A percentile compares a stretch with the other conserved stretches of the same genome.
phyloP scores from a whole-genome alignment of 2,888 invertebrate genomes.

The Xestia c-nigrum region DNA sequence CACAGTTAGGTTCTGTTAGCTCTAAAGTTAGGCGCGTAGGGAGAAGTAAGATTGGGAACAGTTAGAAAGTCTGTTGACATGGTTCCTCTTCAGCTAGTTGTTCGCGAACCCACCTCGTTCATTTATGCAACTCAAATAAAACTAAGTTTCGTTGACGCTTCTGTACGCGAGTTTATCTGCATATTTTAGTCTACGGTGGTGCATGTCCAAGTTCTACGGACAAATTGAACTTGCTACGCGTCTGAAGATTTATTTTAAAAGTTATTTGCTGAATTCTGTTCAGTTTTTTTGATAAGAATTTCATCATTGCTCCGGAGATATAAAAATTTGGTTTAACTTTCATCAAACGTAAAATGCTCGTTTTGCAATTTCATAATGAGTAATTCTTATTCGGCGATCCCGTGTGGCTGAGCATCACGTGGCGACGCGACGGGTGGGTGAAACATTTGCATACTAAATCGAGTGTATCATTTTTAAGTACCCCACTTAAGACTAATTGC shows the following conservation, averaged over 20 bases:
- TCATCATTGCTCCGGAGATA: conserved; percentile 17
- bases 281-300: conserved; percentile 38
- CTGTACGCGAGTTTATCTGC: conserved; percentile 71
- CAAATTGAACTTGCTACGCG: conserved; percentile 62
- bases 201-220: conserved; percentile 68
- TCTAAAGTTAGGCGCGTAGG: conserved; percentile 39
- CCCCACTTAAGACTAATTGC: conserved; percentile 64
- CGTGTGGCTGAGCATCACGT: conserved; percentile 40
- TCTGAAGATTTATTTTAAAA: conserved; percentile 64
- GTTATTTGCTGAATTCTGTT: conserved; percentile 51
- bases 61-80: conserved; percentile 66
- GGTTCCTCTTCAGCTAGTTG: conserved; percentile 64
- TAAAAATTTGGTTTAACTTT: conserved; percentile 24
- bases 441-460: conserved; percentile 67
- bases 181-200: conserved; percentile 65
- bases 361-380: conserved; percentile 35
- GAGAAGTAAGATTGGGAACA: conserved; percentile 55
- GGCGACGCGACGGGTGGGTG: conserved; percentile 47
- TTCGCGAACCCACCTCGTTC: conserved; percentile 70
- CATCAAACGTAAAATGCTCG: conserved; percentile 24
- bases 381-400: conserved; percentile 43
- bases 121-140: conserved; percentile 76
- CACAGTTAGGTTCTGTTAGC: conserved; percentile 36
- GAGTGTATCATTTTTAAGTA: conserved; percentile 67
- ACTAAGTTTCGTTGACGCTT: conserved; percentile 74